Evolutionary conservation across 2,113 vertebrate species (phyloP), one percentile per base, ranked within the genome.

Genomic region (Conger conger): DNA sequence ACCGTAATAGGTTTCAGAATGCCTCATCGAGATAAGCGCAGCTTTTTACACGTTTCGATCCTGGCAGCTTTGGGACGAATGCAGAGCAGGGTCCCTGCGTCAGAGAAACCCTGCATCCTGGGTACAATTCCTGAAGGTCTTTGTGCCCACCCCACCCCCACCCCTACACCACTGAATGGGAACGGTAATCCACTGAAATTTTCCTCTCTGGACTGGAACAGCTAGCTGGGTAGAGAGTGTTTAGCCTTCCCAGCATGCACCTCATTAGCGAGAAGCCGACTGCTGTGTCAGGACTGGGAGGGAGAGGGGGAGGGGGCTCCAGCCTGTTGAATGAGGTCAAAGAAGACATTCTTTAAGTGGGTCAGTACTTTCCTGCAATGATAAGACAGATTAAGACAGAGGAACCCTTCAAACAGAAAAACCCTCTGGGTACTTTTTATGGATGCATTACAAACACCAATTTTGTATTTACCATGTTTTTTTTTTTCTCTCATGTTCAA

Each of bases 341-440:
- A 93, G 94, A 91, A 93, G 90, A 93, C 88, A 94, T 94, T 95
- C 91, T 85, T 38, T 82, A 88, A 90, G 16, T 90, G 84, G 88
- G 89, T 88, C 88, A 90, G 23, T 84, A 53, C 11, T n/a, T 8
- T n/a, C 68, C 40, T 42, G 38, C 38, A 63, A 13, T 27, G 40
- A 76, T 76, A 76, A n/a, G 40, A n/a, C n/a, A 60, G 57, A 3
- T 18, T 18, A 3, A 33, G 11, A 27, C 7, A 33, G 68, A 73
- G 1, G 13, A 33, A 73, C 68, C 57, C 20, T 23, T 63, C 57
- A 27, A 4, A 5, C 3, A 27, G 23, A 27, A 23, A 63, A 63
- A n/a, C n/a, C n/a, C n/a, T n/a, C 57, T 16, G 18, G 3, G 7
- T 0, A 57, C 23, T 8, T 63, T 63, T 63, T 63, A 8, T 63